Conservation (phyloP, 2,888 invertebrate genomes). For the Lasius fuliginosus region DNA sequence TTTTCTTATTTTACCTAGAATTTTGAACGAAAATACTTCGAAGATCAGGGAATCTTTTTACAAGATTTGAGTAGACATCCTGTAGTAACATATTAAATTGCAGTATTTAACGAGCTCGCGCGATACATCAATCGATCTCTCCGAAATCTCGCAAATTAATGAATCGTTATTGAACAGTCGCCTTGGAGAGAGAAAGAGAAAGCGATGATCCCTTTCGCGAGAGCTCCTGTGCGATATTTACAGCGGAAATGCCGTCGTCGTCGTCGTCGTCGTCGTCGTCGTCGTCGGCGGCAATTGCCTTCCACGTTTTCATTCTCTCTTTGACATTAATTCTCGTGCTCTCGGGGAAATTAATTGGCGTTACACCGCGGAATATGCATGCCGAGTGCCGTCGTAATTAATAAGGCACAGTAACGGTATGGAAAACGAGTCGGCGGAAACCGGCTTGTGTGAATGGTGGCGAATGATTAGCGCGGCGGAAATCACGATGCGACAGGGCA, state of each 20-base stretch:
- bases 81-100: conserved; percentile 7
- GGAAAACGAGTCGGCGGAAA: conserved; percentile 65
- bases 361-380: conserved; percentile 55
- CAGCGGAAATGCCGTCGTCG: conserved; percentile 19
- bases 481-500: conserved; percentile 38
- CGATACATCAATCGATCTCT: conserved; percentile 29
- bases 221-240: conserved; percentile 45
- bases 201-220: conserved; percentile 19
- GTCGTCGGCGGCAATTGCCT: conserved; percentile 55
- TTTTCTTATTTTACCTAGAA: too few species aligned
- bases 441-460: conserved; percentile 37
- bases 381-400: conserved; percentile 57
- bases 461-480: conserved; percentile 50
- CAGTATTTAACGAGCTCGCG: conserved; percentile 30
- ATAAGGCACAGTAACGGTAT: conserved; percentile 58
- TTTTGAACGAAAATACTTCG: too few species aligned
- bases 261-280: neutral
- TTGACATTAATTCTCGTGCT: conserved; percentile 59
- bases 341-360: conserved; percentile 60
- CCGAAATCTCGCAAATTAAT: conserved; percentile 34
- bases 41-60: too few species aligned
- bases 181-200: neutral
- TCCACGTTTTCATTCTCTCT: conserved; percentile 53
- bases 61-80: too few species aligned
- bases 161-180: conserved; percentile 47